Percentiles rank a stretch among this genome's conserved stretches.
These are phyloP conservation scores for Rhinoptilus africanus DNA, from an alignment of 2,113 vertebrate species.

Conservation along the genomic window DNA sequence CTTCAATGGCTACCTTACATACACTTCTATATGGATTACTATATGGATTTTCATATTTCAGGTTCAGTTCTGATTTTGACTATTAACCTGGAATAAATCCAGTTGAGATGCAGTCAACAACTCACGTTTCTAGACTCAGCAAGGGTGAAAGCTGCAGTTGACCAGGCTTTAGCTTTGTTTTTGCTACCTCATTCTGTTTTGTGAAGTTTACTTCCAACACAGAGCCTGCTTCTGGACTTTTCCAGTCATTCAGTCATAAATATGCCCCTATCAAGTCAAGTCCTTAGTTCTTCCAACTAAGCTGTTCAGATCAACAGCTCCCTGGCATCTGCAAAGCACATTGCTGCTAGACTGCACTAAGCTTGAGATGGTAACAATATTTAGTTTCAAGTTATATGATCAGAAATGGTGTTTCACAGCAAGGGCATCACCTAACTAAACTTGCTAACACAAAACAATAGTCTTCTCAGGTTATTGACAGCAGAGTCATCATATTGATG, in stretches of 20 bases:
- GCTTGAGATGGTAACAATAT: neutral
- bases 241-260: neutral
- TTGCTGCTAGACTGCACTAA: neutral
- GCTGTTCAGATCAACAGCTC: neutral
- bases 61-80: neutral
- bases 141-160: neutral
- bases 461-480: neutral
- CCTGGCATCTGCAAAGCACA: neutral
- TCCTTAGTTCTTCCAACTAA: neutral
- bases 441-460: neutral
- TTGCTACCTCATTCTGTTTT: neutral
- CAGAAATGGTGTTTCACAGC: neutral
- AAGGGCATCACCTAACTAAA: neutral
- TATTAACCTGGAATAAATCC: neutral
- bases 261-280: neutral
- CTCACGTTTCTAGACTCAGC: neutral
- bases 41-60: neutral
- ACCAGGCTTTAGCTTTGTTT: neutral
- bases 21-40: neutral
- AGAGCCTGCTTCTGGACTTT: neutral
- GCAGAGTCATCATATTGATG: accelerated
- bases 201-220: neutral
- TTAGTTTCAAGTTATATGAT: neutral
- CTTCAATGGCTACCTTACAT: neutral
- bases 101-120: neutral